These are phyloP conservation scores for Clarias fuscus DNA, from an alignment of 2,797 vertebrate species.

Conservation along the genomic window DNA sequence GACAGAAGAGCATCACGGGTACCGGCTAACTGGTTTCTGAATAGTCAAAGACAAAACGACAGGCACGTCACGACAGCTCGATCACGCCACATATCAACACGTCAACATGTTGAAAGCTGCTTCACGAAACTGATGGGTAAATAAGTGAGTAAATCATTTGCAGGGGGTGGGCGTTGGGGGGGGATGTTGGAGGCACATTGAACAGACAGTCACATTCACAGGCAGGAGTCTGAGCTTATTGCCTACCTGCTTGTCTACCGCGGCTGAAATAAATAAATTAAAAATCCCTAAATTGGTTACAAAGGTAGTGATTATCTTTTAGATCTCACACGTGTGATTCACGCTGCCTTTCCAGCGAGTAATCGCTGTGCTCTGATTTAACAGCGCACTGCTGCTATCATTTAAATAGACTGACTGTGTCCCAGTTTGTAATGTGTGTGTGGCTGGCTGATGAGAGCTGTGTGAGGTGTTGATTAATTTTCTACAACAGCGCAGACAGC, in stretches of 20 bases:
- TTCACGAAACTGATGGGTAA: slow-evolving; percentile 27
- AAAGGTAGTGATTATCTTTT: slow-evolving; percentile 35
- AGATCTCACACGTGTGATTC: slow-evolving; percentile 29
- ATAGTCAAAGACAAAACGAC: slow-evolving; percentile 26
- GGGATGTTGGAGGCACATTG: neutral
- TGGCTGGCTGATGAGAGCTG: slow-evolving; percentile 5
- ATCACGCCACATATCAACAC: slow-evolving; percentile 28
- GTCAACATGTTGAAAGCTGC: slow-evolving; percentile 19
- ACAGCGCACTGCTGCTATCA: slow-evolving; percentile 49
- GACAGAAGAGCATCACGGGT: slow-evolving; percentile 49
- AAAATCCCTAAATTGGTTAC: slow-evolving; percentile 27
- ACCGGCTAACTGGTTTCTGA: slow-evolving; percentile 57
- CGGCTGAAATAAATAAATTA: slow-evolving; percentile 32
- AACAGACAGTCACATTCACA: slow-evolving; percentile 9
- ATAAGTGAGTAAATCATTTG: slow-evolving; percentile 25
- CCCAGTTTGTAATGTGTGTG: slow-evolving; percentile 49
- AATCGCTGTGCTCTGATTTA: slow-evolving; percentile 49
- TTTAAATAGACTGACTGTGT: slow-evolving; percentile 53
- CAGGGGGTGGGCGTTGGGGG: too few relatives aligned
- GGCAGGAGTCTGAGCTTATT: slow-evolving; percentile 9
- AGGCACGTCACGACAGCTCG: slow-evolving; percentile 24
- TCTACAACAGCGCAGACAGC: slow-evolving; percentile 12
- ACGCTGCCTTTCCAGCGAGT: slow-evolving; percentile 23
- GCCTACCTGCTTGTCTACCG: slow-evolving; percentile 15
- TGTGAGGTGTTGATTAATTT: slow-evolving; percentile 28